Conservation (phyloP, 2,113 vertebrate genomes). For the Prinia subflava region DNA sequence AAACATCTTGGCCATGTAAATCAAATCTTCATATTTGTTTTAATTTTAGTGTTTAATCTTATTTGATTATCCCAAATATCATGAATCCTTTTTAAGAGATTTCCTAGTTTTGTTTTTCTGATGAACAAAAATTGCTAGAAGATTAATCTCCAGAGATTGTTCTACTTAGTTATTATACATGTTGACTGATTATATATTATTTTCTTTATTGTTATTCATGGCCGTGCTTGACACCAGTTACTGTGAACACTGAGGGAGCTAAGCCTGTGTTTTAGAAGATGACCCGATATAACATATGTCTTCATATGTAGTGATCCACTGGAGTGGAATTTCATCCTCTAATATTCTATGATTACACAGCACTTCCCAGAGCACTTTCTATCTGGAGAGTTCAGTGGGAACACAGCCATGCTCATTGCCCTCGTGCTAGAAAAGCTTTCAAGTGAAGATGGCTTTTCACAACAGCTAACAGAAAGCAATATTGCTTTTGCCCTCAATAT, state of each 20-base stretch:
- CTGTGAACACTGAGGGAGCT: background rate
- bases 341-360: background rate
- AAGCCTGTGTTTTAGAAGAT: background rate
- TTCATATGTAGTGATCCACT: background rate
- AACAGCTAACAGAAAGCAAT: background rate
- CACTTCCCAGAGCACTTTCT: background rate
- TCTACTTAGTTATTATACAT: background rate
- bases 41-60: background rate
- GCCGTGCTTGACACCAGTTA: background rate
- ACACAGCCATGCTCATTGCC: background rate
- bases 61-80: background rate
- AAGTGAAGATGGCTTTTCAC: background rate
- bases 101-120: background rate
- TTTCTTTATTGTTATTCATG: background rate
- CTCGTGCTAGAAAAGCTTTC: background rate
- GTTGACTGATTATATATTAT: background rate
- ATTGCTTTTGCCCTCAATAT: background rate
- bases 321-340: background rate
- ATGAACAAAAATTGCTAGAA: background rate
- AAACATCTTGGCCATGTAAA: background rate
- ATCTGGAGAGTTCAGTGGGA: background rate
- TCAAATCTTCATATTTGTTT: background rate
- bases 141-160: background rate
- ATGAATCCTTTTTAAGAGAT: background rate
- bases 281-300: background rate